Evolutionary conservation across 2,797 vertebrate genomes (phyloP), one percentile per base, ranked within the genome.

Genomic region (Heliangelus exortis): DNA sequence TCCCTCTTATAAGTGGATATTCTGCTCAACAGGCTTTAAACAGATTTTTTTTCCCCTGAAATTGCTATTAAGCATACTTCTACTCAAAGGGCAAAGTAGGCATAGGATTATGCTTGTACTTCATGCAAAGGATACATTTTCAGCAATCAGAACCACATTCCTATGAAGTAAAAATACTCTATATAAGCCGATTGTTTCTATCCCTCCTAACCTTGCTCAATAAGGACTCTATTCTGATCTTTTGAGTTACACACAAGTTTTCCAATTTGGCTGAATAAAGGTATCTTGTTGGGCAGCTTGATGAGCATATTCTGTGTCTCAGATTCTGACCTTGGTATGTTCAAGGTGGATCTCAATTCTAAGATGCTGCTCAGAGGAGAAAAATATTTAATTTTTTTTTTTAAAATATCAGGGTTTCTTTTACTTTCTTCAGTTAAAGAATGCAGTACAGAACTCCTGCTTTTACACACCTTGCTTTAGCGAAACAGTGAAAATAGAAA

Each of bases 51-150:
- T 5, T 26, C 5, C 22, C 68, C 91, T 76, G 67, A 97, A 97
- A 97, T 96, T 97, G 95, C 96, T 95, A 66, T 96, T 92, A 95
- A 97, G 97, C 97, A 90, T 96, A 96, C 94, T 97, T 97, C 95
- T 93, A 96, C 97, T 96, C 95, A 94, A 92, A 97, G 97, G 97
- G 96, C 94, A 97, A 96, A 97, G 97, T 73, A 96, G 95, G 93
- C 96, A 95, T 77, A 74, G 96, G 98, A 97, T 97, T 96, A 97
- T 92, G 85, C 74, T 65, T 96, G 96, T 94, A 95, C 95, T 96
- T 96, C 81, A 84, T 41, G 88, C 94, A 96, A 94, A 97, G 90
- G 96, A 95, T 97, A 96, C 83, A 86, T 95, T 97, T 97, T 96
- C 97, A 96, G 96, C 91, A 93, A 97, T 97, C 95, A 96, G 89